Evolutionary conservation across 2,888 invertebrate genomes (phyloP).

Genomic region (Tetropium fuscum): DNA sequence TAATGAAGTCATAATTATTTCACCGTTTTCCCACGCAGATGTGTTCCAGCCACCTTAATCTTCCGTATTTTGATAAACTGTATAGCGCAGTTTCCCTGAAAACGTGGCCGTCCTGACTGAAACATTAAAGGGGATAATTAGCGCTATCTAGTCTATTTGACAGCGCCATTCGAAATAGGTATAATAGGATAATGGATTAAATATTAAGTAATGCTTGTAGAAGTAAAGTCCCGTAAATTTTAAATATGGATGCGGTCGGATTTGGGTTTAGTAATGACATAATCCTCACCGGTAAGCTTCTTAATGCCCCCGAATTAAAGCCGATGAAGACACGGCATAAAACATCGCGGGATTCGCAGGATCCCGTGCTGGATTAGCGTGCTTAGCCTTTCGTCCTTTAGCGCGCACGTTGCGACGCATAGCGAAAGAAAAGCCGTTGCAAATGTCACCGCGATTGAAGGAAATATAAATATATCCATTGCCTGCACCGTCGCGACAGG

Average conservation of each 20-base stretch:
- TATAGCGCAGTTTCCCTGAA: background rate
- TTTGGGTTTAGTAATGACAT: constrained; percentile 59
- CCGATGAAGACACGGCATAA: constrained; percentile 60
- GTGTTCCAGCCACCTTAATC: background rate
- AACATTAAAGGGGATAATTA: constrained; percentile 2
- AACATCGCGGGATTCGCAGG: constrained; percentile 50
- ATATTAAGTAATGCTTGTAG: constrained; percentile 13
- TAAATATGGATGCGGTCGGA: constrained; percentile 59
- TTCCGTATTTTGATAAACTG: background rate
- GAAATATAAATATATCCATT: constrained; percentile 14
- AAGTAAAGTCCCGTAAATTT: constrained; percentile 54
- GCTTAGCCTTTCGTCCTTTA: constrained; percentile 30
- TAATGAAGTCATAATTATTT: no score
- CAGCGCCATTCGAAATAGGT: constrained; percentile 4
- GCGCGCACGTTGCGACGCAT: background rate
- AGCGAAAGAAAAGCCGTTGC: constrained; percentile 25
- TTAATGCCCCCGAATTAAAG: constrained; percentile 61
- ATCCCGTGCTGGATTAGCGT: constrained; percentile 55
- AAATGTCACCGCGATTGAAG: constrained; percentile 29
- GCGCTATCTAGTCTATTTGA: constrained; percentile 1
- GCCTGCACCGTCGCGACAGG: background rate
- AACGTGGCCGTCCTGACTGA: background rate
- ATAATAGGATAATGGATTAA: constrained; percentile 5
- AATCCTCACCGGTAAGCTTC: constrained; percentile 60
- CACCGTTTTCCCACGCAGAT: no score